These are phyloP conservation scores for Tympanoctomys barrerae DNA, from an alignment of 2,797 vertebrate species.

Conservation along the genomic window DNA sequence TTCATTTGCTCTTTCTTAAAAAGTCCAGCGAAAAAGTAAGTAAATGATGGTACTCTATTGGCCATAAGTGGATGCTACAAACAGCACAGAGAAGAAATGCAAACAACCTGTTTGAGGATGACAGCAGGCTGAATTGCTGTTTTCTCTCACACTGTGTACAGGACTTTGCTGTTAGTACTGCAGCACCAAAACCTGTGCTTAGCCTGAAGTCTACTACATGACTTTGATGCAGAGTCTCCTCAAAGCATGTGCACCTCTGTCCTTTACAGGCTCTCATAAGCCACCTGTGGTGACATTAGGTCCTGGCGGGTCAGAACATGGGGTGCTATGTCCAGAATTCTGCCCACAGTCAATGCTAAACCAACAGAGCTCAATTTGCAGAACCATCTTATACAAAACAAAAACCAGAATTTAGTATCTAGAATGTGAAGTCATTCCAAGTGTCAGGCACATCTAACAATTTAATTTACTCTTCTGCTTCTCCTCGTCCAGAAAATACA, in stretches of 20 bases:
- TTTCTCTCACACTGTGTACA: not conserved
- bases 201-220: not conserved
- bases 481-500: not conserved
- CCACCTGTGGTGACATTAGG: not conserved
- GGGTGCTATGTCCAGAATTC: not conserved
- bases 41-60: not conserved
- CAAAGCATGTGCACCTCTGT: too few species aligned
- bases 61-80: not conserved
- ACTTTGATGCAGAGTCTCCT: not conserved
- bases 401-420: not conserved
- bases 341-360: not conserved
- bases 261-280: not conserved
- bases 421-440: not conserved
- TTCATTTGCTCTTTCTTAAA: not conserved
- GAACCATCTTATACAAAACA: not conserved
- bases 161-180: not conserved
- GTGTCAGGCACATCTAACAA: not conserved
- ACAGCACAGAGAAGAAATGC: not conserved
- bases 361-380: not conserved
- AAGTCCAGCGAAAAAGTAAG: not conserved
- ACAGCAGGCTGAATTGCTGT: fast-evolving
- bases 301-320: not conserved
- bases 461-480: not conserved
- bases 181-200: not conserved
- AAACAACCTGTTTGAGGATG: not conserved